Evolutionary conservation across 2,113 vertebrate species (phyloP), one percentile per base, ranked within the genome.

Genomic region (Ardeotis arabs): DNA sequence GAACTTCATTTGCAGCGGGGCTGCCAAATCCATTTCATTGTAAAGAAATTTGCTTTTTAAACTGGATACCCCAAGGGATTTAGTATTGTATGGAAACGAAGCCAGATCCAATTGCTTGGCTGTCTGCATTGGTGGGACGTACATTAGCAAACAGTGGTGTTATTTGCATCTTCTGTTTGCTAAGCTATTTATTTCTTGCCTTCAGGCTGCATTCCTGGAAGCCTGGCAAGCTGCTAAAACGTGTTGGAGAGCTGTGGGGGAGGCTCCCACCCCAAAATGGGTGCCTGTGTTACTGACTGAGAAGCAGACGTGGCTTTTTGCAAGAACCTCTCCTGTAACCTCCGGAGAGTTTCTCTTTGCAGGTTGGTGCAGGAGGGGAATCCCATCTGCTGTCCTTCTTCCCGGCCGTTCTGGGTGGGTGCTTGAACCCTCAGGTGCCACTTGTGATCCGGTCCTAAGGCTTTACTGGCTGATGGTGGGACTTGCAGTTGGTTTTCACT

Each of bases 41-140:
- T 97, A 97, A 97, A 97, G 96, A 98, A 97, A 97, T 97, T 94
- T 92, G 96, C 84, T 97, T 97, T 98, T 95, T 95, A 81, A 95
- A 77, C 83, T 90, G 76, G 72, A 89, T 97, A 69, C 75, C 97
- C 94, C 68, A 60, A 66, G 97, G 96, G 95, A 83, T 9, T 91
- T 82, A 85, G 95, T 44, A 93, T 90, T 94, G 83, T 89, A 74
- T 90, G 94, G 84, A 96, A 98, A 96, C 12, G 3, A 62, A 94
- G 96, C 93, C 97, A 97, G 97, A 91, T 89, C 87, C 90, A 77
- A 93, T 96, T 95, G 95, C 92, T 85, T 89, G 28, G 92, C 94
- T 96, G 89, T 95, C 87, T 92, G 14, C 16, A 7, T 28, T 9
- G 41, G 60, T n/a, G 90, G 77, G 64, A 70, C 44, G 55, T 82